A percentile compares a stretch with the other conserved stretches of the same genome.
Conservation (phyloP, 2,113 vertebrate species). For the Archocentrus centrarchus region DNA sequence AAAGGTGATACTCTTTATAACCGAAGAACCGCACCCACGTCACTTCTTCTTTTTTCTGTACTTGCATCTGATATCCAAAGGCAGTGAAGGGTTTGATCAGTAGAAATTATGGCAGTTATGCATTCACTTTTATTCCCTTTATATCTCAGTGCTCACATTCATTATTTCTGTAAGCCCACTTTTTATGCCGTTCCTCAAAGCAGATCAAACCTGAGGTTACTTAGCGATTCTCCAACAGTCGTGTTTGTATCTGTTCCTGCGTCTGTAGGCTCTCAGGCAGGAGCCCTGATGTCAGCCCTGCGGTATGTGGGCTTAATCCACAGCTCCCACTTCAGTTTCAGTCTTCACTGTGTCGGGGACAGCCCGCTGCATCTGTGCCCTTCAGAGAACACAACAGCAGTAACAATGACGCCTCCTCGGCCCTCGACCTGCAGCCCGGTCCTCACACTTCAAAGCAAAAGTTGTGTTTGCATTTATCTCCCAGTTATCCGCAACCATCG, state of each 20-base stretch:
- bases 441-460: constrained; percentile 58
- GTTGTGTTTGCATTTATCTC: constrained; percentile 65
- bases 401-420: constrained; percentile 30
- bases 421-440: constrained; percentile 53
- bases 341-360: constrained; percentile 23
- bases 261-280: constrained; percentile 43
- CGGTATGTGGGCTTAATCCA: constrained; percentile 52
- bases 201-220: constrained; percentile 37
- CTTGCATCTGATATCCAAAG: not conserved
- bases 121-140: constrained; percentile 1
- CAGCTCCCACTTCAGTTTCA: constrained; percentile 27
- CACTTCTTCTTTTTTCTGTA: not conserved
- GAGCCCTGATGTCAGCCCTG: constrained; percentile 59
- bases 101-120: not conserved
- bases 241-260: constrained; percentile 31
- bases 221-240: constrained; percentile 17
- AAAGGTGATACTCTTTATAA: constrained; percentile 14
- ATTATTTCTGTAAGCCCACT: constrained; percentile 28
- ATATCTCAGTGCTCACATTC: not conserved
- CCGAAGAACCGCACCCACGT: not conserved
- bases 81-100: not conserved
- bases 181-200: constrained; percentile 30
- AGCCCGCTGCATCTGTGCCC: constrained; percentile 23
- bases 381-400: constrained; percentile 26
- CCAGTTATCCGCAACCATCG: constrained; percentile 62